Percentiles rank a stretch among this genome's conserved stretches.
phyloP scores from a whole-genome alignment of 2,113 vertebrate genomes.

The Spizaetus ornatus region DNA sequence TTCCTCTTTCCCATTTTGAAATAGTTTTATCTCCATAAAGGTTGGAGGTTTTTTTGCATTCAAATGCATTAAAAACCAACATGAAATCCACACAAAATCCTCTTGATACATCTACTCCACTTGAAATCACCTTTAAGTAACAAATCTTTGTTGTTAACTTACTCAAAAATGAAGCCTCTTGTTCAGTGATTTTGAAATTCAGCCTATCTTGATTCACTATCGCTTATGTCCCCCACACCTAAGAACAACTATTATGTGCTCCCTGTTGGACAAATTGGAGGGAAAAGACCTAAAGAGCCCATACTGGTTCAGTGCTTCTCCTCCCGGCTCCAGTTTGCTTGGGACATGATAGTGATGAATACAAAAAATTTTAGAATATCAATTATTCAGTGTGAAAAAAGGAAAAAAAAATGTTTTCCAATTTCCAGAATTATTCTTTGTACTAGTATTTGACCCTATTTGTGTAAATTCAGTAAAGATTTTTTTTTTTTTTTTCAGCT shows the following conservation, averaged over 20 bases:
- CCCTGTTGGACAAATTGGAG: not conserved
- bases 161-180: not conserved
- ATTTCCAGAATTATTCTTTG: not conserved
- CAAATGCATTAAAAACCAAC: not conserved
- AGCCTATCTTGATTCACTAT: not conserved
- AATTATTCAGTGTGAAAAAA: not conserved
- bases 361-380: not conserved
- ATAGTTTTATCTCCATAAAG: not conserved
- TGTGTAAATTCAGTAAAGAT: not conserved
- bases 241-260: not conserved
- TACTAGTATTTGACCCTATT: not conserved
- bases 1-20: not conserved
- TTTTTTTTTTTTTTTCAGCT: not conserved
- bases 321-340: not conserved
- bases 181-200: not conserved
- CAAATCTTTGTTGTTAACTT: not conserved
- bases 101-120: not conserved
- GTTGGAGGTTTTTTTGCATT: fast-evolving
- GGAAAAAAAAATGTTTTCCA: fast-evolving
- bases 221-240: fast-evolving
- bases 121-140: not conserved
- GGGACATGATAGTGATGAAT: not conserved
- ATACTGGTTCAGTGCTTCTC: not conserved
- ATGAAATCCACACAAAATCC: not conserved
- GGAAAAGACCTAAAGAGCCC: not conserved